Conservation (phyloP, 2,113 vertebrate species). For the Bubo blakistoni region DNA sequence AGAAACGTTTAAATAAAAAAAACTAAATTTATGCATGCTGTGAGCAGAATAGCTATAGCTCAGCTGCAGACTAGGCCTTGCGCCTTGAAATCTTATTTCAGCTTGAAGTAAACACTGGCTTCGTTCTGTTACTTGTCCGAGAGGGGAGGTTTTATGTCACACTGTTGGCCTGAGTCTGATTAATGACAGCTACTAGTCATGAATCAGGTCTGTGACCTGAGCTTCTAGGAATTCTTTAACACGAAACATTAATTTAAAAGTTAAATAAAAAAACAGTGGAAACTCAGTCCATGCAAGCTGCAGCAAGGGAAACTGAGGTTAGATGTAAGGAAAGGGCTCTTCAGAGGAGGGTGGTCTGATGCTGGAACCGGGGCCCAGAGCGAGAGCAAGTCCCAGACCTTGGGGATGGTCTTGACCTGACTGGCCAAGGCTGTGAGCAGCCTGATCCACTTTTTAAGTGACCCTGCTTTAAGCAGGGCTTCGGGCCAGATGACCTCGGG, state of each 20-base stretch:
- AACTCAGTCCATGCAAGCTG: background rate
- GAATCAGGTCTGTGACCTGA: background rate
- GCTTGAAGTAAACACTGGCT: background rate
- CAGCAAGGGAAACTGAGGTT: background rate
- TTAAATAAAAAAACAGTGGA: background rate
- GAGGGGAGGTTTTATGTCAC: background rate
- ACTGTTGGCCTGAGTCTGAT: background rate
- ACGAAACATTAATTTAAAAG: background rate
- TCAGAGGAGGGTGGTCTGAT: background rate
- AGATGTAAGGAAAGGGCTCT: no score
- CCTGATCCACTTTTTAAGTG: background rate
- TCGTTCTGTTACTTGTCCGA: rapidly evolving
- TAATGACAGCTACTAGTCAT: background rate
- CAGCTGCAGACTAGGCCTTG: background rate
- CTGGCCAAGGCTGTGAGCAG: background rate
- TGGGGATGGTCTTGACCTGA: no score
- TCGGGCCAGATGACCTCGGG: background rate
- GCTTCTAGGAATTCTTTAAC: background rate
- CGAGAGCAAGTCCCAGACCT: background rate
- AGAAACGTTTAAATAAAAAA: background rate
- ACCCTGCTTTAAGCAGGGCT: background rate
- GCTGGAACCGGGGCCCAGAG: no score
- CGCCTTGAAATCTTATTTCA: background rate
- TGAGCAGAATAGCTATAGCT: background rate
- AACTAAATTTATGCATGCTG: background rate